Evolutionary conservation across 1,140 invertebrate genomes (phyloP), one percentile per base, ranked within the genome.

Genomic region (Gryon sp.): DNA sequence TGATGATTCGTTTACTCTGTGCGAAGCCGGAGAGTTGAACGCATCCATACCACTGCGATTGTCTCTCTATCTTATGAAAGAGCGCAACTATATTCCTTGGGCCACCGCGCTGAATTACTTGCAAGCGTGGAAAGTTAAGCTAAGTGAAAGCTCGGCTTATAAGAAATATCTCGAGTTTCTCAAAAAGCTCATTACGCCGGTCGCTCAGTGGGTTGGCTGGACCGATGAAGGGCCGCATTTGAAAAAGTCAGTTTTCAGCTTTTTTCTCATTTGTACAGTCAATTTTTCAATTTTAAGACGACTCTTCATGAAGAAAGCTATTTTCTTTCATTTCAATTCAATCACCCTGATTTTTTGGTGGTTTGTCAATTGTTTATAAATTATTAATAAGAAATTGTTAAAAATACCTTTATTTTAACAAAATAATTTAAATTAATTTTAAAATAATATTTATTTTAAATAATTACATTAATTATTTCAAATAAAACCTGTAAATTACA

Each of bases 1-100:
- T 19, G 94, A 95, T 81, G 94, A 95, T 84, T 93, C 92, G 0
- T 94, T 95, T 79, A 92, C 93, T 0, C 87, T 95, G 1, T 92
- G 92, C 86, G 92, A 94, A 80, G 93, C 94, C 8, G 94, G 94
- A 6, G 86, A 93, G 15, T 76, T 96, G 19, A 92, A 93, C 75
- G 91, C 92, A 4, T 90, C 90, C 0, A 87, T 94, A 22, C 93
- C 94, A 4, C 80, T 96, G 30, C 86, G 92, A 70, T 80, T 95
- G 32, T 92, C 92, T 1, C 86, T 92, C 40, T 96, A 95, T 86
- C 87, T 96, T 7, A 80, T 91, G 5, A 91, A 92, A 4, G 95
- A 96, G 83, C 89, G 89, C 6, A 93, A 94, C 66, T 94, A 94
- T 80, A 91, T 93, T 2, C 94, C 93, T 0, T 95, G 94, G 93